phyloP scores from a whole-genome alignment of 37 sponge, comb jelly and placozoan species.

The Amphimedon queenslandica region DNA sequence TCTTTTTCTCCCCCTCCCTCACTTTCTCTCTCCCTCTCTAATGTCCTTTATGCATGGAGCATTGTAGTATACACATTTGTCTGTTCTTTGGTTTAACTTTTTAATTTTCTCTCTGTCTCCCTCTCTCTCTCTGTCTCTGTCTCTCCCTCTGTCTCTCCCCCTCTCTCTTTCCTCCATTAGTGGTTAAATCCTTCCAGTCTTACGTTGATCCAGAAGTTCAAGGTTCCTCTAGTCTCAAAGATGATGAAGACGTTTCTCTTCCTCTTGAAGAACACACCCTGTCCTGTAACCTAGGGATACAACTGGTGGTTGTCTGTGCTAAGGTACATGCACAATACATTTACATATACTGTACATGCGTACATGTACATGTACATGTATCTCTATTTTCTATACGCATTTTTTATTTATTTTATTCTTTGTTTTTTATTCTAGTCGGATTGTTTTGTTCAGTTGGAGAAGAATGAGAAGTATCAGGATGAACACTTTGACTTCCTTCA shows the following conservation, averaged over 20 bases:
- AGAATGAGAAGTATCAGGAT: slow-evolving; percentile 88
- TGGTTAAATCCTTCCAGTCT: slow-evolving; percentile 64
- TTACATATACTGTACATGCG: not conserved
- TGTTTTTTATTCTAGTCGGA: slow-evolving; percentile 42
- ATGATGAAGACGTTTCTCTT: slow-evolving; percentile 43
- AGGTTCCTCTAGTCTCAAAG: not conserved
- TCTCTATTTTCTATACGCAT: not conserved
- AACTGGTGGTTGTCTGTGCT: slow-evolving; percentile 84
- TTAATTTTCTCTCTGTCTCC: not conserved
- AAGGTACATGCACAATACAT: slow-evolving; percentile 61
- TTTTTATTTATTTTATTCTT: not conserved
- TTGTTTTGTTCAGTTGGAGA: slow-evolving; percentile 75
- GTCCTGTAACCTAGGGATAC: slow-evolving; percentile 86
- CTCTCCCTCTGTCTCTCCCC: not conserved
- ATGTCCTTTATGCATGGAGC: no score
- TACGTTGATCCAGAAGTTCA: slow-evolving; percentile 67
- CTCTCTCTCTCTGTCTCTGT: slow-evolving; percentile 4
- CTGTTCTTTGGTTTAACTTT: not conserved
- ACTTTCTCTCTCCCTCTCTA: slow-evolving; percentile 15
- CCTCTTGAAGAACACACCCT: slow-evolving; percentile 88
- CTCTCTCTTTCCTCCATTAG: slow-evolving; percentile 14
- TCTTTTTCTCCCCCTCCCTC: slow-evolving; percentile 1
- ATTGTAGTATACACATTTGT: not conserved
- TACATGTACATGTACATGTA: slow-evolving; percentile 5
- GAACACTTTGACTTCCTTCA: slow-evolving; percentile 96